phyloP scores from a whole-genome alignment of 2,888 invertebrate genomes.

The Nomada lathburiana region DNA sequence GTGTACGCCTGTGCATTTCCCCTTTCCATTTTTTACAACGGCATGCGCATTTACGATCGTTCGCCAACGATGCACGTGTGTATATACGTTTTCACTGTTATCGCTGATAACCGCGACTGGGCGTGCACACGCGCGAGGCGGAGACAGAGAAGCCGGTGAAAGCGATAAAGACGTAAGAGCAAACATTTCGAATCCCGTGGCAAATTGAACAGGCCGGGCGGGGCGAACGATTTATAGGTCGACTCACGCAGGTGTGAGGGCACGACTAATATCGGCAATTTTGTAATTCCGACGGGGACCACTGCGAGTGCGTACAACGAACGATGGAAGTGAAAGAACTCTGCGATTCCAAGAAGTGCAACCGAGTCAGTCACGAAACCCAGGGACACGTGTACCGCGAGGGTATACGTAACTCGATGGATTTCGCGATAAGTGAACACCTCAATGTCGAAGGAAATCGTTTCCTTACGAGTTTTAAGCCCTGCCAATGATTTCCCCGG shows the following conservation, averaged over 20 bases:
- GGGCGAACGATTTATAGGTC: conserved; percentile 35
- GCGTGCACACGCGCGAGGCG: neutral
- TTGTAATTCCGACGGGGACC: conserved; percentile 58
- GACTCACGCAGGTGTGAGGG: conserved; percentile 43
- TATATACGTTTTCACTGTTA: conserved; percentile 37
- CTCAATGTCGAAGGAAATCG: conserved; percentile 46
- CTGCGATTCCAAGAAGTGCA: conserved; percentile 51
- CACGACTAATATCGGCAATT: conserved; percentile 66
- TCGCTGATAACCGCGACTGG: conserved; percentile 56
- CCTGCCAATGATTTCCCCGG: neutral
- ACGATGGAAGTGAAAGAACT: conserved; percentile 52
- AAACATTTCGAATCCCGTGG: conserved; percentile 41
- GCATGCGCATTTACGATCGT: conserved; percentile 18
- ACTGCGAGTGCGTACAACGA: conserved; percentile 25
- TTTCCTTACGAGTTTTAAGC: conserved; percentile 1
- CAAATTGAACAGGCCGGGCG: neutral
- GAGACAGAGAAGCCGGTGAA: conserved; percentile 16
- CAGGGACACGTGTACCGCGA: conserved; percentile 49
- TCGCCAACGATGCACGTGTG: conserved; percentile 8
- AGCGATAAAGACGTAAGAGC: conserved; percentile 39
- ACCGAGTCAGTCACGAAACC: conserved; percentile 67
- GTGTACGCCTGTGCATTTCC: neutral
- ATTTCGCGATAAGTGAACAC: conserved; percentile 56
- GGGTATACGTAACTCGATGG: conserved; percentile 51
- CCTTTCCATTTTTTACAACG: neutral